Evolutionary conservation across 2,797 vertebrate genomes (phyloP).

Genomic region (Anguilla pacifica): DNA sequence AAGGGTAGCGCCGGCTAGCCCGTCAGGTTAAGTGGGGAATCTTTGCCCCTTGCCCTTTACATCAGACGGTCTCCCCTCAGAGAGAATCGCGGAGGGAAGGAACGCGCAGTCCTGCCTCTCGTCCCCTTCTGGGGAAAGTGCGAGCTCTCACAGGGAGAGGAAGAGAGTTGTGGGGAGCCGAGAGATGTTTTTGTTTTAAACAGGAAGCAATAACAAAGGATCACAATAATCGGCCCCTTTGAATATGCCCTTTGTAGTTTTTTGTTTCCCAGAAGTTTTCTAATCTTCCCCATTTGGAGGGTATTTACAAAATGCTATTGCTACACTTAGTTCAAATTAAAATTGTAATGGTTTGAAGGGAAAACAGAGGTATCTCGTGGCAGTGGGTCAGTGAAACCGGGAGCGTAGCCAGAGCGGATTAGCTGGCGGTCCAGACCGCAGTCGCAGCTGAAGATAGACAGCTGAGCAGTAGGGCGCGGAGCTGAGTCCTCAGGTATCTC

Average conservation of each 20-base stretch:
- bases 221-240: constrained; percentile 71
- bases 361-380: neutral
- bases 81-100: too few relatives aligned
- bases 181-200: constrained; percentile 50
- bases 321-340: neutral
- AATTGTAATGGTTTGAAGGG: neutral
- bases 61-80: constrained; percentile 5
- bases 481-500: constrained; percentile 47
- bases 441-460: neutral
- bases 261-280: neutral
- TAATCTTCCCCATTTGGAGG: too few relatives aligned
- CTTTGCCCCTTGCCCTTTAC: neutral
- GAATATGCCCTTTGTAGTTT: constrained; percentile 39
- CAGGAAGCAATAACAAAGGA: constrained; percentile 71
- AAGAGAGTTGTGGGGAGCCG: constrained; percentile 28
- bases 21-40: neutral
- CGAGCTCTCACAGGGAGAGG: constrained; percentile 52
- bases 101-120: neutral
- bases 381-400: neutral
- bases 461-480: neutral
- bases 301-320: neutral
- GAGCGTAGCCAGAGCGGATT: constrained; percentile 1
- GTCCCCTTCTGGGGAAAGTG: neutral
- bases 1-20: neutral
- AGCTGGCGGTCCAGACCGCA: neutral